Base-by-base conservation (phyloP, 2,888 invertebrate genomes). In the Linnaemya tessellans region DNA sequence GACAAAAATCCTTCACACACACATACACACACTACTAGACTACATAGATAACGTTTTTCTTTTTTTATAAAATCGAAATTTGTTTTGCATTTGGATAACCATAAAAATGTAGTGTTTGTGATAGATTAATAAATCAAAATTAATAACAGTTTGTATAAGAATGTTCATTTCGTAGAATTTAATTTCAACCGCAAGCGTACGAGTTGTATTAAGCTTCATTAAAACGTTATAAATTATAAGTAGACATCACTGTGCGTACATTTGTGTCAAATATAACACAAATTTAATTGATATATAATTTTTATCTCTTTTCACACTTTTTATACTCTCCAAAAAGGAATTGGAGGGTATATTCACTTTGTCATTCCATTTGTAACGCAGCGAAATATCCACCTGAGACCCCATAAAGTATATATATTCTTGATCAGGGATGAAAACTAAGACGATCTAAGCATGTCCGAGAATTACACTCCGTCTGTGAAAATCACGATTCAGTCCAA, bases 81-180 rank as follows among this genome's bases (percentile, higher is more conserved):
- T 65, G 18, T n/a, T 65, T 30, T 9, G 9, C 11, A 7, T 18
- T 43, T 9, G n/a, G 22, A 43, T 43, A 64, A 64, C 13, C 43
- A 64, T 22, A 43, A 9, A 43, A 20, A 41, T 41, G 15, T 15
- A 60, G 18, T 49, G 65, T 30, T n/a, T 46, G 65, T 67, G 30
- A 30, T 67, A n/a, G 46, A 25, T 18, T 10, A 25, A 43, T 67
- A 67, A 67, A 67, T 30, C 65, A 67, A 64, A 64, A 64, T 64
- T 64, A 43, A 43, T 64, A n/a, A 64, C 13, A 46, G 3, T 30
- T 46, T 25, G 25, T 30, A 11, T 7, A 4, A 46, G 43, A 25
- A 11, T 49, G 0, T 49, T 18, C 10, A 49, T 15, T 10, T 67
- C 13, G 7, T 43, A 4, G 9, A 11, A 49, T 3, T 25, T 25